Base-by-base conservation (phyloP, 2,888 invertebrate genomes). In the Strigamia maritima region DNA sequence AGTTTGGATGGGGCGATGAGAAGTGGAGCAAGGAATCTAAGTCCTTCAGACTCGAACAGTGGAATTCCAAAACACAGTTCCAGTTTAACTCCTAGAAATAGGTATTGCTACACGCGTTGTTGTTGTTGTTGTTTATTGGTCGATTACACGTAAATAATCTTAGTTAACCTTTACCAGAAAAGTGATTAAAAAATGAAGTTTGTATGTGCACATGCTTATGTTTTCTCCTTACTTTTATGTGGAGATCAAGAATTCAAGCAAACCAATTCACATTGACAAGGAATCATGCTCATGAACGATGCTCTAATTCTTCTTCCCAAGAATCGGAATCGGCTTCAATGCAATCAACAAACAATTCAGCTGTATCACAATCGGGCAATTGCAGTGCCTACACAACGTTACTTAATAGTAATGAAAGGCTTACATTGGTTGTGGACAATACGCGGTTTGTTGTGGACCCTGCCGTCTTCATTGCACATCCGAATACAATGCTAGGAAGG, bases 401-500 rank as follows among this genome's bases (percentile, higher is more conserved):
- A 2, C 3, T 60, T 6, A 76, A 60, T 75, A 79, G 79, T 35
- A 75, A 79, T 79, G 84, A 85, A 77, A 84, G 85, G 80, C 93
- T 97, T 79, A 95, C 95, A 1, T 89, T 99, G 77, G 92, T 98
- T n/a, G 98, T 99, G 16, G 98, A 99, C 85, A 95, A 94, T 84
- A 97, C 97, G 0, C 89, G 96, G 82, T 97, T 97, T 86, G 92
- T 98, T 75, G 92, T 98, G 26, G 97, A 98, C 86, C 94, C 95
- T 7, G 92, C 94, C 1, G 89, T 98, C 81, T 95, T 99, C 84
- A 93, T 94, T 12, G 93, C 94, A 2, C 95, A 98, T 87, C 97
- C 98, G 0, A 97, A 98, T 85, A 99, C 99, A 0, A 98, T 99
- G 98, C 88, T 99, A 40, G 99, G 98, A n/a, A 87, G 90, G 89